Conservation (phyloP, 2,113 vertebrate genomes). For the Elachura formosa region DNA sequence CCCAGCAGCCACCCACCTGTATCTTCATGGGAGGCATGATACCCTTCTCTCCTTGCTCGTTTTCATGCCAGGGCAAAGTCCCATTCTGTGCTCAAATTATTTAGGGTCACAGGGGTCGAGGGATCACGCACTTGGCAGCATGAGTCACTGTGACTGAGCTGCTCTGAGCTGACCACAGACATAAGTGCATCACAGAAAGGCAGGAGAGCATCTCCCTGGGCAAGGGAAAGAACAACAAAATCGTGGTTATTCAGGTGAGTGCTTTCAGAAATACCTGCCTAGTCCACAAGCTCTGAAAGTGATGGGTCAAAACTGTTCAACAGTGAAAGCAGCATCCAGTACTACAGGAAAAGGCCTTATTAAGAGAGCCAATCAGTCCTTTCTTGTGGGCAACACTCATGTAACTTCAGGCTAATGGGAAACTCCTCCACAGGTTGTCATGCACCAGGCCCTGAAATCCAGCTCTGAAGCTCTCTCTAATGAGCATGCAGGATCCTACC, state of each 20-base stretch:
- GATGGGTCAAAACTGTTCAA: background rate
- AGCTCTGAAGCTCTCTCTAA: background rate
- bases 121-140: background rate
- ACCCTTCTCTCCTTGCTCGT: background rate
- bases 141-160: background rate
- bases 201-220: background rate
- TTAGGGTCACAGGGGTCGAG: background rate
- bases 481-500: background rate
- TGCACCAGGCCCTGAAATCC: background rate
- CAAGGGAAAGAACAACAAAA: background rate
- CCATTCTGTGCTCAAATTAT: background rate
- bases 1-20: rapidly evolving
- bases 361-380: background rate
- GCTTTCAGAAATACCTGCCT: background rate
- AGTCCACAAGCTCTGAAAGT: background rate
- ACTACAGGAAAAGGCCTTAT: background rate
- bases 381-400: background rate
- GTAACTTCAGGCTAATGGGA: background rate
- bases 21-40: background rate
- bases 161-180: background rate
- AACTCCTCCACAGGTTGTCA: background rate
- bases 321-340: background rate
- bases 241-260: background rate
- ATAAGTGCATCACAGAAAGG: background rate
- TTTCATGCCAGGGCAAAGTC: background rate